Evolutionary conservation across 2,113 vertebrate genomes (phyloP).

Genomic region (Mustelus asterias): DNA sequence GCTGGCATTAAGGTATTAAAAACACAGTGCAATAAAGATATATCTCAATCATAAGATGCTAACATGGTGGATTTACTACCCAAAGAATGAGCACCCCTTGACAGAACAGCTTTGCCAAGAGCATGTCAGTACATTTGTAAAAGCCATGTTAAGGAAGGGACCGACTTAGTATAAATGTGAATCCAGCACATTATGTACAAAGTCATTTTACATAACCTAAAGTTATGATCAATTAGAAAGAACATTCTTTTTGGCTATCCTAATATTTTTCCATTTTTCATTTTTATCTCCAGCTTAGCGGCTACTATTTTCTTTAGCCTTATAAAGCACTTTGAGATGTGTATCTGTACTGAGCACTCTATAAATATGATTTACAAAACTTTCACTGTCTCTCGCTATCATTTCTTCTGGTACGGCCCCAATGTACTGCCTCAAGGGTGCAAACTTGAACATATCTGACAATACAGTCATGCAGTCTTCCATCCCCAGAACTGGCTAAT

Average conservation of each 20-base stretch:
- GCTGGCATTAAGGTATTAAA: neutral
- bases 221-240: neutral
- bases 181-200: neutral
- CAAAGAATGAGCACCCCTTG: neutral
- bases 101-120: neutral
- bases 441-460: neutral
- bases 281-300: neutral
- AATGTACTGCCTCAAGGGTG: neutral
- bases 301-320: neutral
- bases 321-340: neutral
- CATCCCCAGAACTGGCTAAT: neutral
- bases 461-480: neutral
- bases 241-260: neutral
- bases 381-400: neutral
- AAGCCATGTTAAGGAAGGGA: neutral
- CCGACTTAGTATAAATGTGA: neutral
- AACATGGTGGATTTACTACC: neutral
- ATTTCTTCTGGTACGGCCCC: neutral
- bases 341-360: neutral
- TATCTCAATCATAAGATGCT: neutral
- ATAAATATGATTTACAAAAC: neutral
- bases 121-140: neutral
- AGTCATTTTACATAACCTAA: neutral
- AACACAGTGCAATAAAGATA: neutral
- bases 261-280: neutral